Conservation (phyloP, 2,113 vertebrate species). For the Phylloscopus trochilus region DNA sequence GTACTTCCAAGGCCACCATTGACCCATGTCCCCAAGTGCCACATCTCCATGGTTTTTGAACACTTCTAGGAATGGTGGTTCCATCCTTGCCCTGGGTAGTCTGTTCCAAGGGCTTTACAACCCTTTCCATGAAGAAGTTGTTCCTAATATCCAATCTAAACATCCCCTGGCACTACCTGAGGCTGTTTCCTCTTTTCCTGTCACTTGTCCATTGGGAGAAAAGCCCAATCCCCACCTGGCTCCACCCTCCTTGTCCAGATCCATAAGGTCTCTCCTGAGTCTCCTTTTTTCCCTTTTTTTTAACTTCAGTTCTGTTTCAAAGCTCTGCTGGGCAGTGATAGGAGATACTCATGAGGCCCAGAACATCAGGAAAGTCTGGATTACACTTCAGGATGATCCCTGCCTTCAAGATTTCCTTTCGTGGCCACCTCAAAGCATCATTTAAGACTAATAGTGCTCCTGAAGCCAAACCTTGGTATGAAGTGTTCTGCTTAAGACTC, state of each 20-base stretch:
- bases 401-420: background rate
- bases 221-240: background rate
- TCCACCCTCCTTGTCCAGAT: background rate
- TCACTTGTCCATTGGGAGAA: background rate
- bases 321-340: background rate
- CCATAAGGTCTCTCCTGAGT: background rate
- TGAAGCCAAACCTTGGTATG: background rate
- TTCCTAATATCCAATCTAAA: background rate
- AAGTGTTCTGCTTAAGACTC: background rate
- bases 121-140: background rate
- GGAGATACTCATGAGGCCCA: background rate
- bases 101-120: background rate
- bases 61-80: background rate
- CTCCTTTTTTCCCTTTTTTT: background rate
- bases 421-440: background rate
- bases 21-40: background rate
- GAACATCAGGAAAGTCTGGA: background rate
- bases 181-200: background rate
- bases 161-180: background rate
- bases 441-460: background rate
- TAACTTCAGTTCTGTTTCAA: background rate
- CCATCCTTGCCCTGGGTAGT: background rate
- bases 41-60: background rate
- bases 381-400: background rate
- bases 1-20: background rate